phyloP scores from a whole-genome alignment of 2,113 vertebrate species.

The Drymodes brunneopygia region DNA sequence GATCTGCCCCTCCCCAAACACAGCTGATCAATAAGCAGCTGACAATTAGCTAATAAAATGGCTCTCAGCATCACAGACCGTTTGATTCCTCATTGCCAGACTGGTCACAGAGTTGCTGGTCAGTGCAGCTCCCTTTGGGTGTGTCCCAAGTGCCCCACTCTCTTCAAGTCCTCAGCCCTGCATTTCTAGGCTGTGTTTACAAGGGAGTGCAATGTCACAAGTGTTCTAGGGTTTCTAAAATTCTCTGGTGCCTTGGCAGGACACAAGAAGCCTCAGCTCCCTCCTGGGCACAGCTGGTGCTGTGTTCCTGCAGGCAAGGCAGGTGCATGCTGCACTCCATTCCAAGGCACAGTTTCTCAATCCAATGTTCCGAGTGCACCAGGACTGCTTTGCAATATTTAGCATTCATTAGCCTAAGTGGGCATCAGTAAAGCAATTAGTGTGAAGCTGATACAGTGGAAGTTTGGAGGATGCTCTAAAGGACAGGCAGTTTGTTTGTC shows the following conservation, averaged over 20 bases:
- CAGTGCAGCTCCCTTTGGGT: background rate
- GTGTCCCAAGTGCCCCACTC: background rate
- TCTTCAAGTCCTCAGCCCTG: background rate
- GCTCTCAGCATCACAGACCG: background rate
- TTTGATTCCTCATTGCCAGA: background rate
- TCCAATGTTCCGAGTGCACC: background rate
- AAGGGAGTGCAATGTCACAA: background rate
- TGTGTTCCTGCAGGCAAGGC: background rate
- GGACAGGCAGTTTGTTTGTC: background rate
- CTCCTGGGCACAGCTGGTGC: background rate
- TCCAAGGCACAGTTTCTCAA: background rate
- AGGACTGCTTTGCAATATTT: background rate
- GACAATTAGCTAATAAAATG: background rate
- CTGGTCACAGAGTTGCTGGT: background rate
- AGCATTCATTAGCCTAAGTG: background rate
- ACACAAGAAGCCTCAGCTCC: background rate
- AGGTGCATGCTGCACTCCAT: background rate
- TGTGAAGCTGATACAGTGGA: background rate
- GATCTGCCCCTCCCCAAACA: background rate
- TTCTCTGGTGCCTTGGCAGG: background rate
- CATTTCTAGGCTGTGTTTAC: background rate
- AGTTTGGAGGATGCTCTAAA: background rate
- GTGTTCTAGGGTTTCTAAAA: background rate
- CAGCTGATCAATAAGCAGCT: background rate
- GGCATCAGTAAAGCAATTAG: constrained; percentile 5